Evolutionary conservation across 2,113 vertebrate genomes (phyloP).

Genomic region (Vimba vimba): DNA sequence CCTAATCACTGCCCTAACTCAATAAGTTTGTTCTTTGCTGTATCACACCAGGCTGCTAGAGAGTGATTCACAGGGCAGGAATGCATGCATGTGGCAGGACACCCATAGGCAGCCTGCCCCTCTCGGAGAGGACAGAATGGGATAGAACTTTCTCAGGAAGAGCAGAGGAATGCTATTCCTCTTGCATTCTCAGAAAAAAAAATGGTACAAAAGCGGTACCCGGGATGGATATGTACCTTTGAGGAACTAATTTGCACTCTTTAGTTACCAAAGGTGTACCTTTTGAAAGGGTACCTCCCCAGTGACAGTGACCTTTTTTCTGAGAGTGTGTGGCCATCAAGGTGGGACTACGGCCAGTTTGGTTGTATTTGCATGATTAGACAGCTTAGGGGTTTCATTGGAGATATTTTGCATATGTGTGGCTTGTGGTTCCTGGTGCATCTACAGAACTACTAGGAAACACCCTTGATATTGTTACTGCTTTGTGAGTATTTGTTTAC

Average conservation of each 20-base stretch:
- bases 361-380: conserved; percentile 46
- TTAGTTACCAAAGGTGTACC: too few relatives aligned
- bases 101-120: neutral
- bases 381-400: conserved; percentile 33
- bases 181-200: neutral
- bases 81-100: conserved; percentile 37
- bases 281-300: too few relatives aligned
- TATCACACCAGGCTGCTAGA: neutral
- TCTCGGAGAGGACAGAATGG: conserved; percentile 1
- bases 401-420: neutral
- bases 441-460: conserved; percentile 4
- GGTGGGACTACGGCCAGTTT: conserved; percentile 33
- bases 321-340: conserved; percentile 29
- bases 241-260: too few relatives aligned
- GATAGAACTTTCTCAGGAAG: conserved; percentile 47
- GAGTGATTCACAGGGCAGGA: conserved; percentile 36
- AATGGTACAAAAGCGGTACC: too few relatives aligned
- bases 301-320: too few relatives aligned
- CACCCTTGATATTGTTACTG: neutral
- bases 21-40: neutral
- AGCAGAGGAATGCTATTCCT: conserved; percentile 46
- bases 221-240: too few relatives aligned
- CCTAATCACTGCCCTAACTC: neutral
- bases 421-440: neutral
- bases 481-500: neutral